Percentiles rank a stretch among this genome's conserved stretches.
Conservation (phyloP, 2,888 invertebrate species). For the Xiphydria camelus region DNA sequence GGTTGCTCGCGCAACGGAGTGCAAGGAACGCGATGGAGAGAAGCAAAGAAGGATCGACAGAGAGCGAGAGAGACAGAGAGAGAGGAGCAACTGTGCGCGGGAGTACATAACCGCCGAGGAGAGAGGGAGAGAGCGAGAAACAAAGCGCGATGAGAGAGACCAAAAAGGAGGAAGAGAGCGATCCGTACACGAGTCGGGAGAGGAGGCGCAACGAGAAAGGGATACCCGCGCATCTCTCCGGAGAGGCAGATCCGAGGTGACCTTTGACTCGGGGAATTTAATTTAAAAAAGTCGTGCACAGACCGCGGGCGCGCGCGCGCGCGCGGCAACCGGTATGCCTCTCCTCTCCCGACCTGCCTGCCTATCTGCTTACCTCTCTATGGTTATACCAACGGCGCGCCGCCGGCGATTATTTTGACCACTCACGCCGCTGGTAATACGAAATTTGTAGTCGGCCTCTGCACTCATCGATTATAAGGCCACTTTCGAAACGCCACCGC, state of each 20-base stretch:
- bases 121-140: not conserved
- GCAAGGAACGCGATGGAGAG: not conserved
- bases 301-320: no score
- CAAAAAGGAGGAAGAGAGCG: no score
- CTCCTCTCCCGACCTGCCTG: not conserved
- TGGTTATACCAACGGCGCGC: conserved; percentile 14
- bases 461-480: conserved; percentile 26
- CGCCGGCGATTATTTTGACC: conserved; percentile 34
- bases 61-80: no score
- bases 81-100: no score
- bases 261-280: conserved; percentile 34
- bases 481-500: conserved; percentile 26
- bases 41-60: no score
- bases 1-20: not conserved
- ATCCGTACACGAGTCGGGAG: no score
- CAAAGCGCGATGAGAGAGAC: no score
- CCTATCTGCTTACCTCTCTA: not conserved
- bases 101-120: no score
- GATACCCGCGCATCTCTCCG: not conserved
- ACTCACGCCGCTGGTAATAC: conserved; percentile 32
- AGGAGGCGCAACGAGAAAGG: no score
- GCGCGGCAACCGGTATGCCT: conserved; percentile 27
- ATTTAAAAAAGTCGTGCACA: conserved; percentile 36
- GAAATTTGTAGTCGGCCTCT: conserved; percentile 30
- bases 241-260: conserved; percentile 15